phyloP scores from a whole-genome alignment of 2,113 vertebrate species.

The Zingel zingel region DNA sequence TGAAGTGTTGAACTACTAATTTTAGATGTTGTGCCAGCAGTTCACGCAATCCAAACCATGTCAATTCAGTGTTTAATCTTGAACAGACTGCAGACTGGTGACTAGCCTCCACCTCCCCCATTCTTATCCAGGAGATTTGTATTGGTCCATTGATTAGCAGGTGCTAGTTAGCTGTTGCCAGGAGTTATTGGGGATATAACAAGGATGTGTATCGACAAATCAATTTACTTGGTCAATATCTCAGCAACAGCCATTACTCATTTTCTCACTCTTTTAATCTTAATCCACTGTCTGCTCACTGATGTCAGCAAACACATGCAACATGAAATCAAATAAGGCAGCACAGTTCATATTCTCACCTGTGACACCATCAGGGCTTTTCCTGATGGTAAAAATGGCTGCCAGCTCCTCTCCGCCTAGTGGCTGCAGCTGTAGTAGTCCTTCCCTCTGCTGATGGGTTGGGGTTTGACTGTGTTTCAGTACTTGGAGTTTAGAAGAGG shows the following conservation, averaged over 20 bases:
- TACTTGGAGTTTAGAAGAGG: slow-evolving; percentile 97
- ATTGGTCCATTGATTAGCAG: slow-evolving; percentile 85
- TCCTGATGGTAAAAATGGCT: slow-evolving; percentile 97
- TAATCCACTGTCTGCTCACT: slow-evolving; percentile 52
- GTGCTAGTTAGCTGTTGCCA: slow-evolving; percentile 84
- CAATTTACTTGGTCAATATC: slow-evolving; percentile 85
- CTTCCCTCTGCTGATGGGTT: slow-evolving; percentile 96
- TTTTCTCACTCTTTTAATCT: slow-evolving; percentile 78
- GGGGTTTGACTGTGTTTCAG: slow-evolving; percentile 97
- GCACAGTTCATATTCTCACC: slow-evolving; percentile 65
- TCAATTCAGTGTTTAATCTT: slow-evolving; percentile 33
- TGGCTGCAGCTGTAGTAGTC: slow-evolving; percentile 93
- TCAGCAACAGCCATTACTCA: slow-evolving; percentile 78
- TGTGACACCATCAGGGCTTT: slow-evolving; percentile 75
- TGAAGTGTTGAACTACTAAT: slow-evolving; percentile 43
- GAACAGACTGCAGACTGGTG: slow-evolving; percentile 13
- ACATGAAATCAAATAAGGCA: slow-evolving; percentile 30
- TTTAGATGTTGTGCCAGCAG: slow-evolving; percentile 18
- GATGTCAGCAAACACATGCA: slow-evolving; percentile 40
- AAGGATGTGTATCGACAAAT: slow-evolving; percentile 86
- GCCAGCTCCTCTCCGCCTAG: slow-evolving; percentile 94
- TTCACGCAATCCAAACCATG: slow-evolving; percentile 9
- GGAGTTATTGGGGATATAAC: slow-evolving; percentile 83
- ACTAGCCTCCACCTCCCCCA: slow-evolving; percentile 42
- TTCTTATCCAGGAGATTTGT: slow-evolving; percentile 64